These are phyloP conservation scores for Gallinago media DNA, from an alignment of 2,113 vertebrate species.

Conservation along the genomic window DNA sequence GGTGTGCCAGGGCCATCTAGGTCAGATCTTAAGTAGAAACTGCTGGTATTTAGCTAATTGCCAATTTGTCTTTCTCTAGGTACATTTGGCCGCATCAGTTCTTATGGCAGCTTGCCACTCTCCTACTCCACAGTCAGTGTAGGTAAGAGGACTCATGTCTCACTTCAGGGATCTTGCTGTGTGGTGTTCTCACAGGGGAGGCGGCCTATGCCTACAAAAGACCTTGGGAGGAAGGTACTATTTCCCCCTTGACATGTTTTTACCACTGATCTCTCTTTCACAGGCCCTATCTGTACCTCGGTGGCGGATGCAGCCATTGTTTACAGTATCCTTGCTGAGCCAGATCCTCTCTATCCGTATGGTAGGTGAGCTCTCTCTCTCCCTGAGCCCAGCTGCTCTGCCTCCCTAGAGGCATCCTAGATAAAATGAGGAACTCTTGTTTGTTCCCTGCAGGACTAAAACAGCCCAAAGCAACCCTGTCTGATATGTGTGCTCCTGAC, in stretches of 20 bases:
- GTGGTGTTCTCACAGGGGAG: background rate
- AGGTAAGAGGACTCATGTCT: slow-evolving; percentile 51
- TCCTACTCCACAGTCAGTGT: slow-evolving; percentile 58
- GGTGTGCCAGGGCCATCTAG: background rate
- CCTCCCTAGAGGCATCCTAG: background rate
- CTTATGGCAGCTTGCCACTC: slow-evolving; percentile 46
- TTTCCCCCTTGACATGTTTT: background rate
- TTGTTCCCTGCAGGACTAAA: slow-evolving; percentile 57
- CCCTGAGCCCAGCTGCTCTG: background rate
- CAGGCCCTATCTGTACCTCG: slow-evolving; percentile 71
- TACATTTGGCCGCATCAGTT: slow-evolving; percentile 71
- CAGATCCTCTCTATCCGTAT: slow-evolving; percentile 52
- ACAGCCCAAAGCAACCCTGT: slow-evolving; percentile 57
- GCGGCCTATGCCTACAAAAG: background rate
- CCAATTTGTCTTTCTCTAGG: slow-evolving; percentile 5
- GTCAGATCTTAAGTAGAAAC: background rate
- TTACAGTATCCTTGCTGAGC: slow-evolving; percentile 65
- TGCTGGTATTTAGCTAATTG: background rate
- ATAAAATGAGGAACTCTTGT: background rate
- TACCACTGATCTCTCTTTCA: background rate
- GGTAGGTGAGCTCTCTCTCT: slow-evolving; percentile 34
- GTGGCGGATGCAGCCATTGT: slow-evolving; percentile 70
- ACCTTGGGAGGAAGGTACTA: background rate
- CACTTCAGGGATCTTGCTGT: background rate
- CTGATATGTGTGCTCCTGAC: slow-evolving; percentile 49